Base-by-base conservation (phyloP, 1,140 invertebrate species). In the Propsilocerus akamusi region DNA sequence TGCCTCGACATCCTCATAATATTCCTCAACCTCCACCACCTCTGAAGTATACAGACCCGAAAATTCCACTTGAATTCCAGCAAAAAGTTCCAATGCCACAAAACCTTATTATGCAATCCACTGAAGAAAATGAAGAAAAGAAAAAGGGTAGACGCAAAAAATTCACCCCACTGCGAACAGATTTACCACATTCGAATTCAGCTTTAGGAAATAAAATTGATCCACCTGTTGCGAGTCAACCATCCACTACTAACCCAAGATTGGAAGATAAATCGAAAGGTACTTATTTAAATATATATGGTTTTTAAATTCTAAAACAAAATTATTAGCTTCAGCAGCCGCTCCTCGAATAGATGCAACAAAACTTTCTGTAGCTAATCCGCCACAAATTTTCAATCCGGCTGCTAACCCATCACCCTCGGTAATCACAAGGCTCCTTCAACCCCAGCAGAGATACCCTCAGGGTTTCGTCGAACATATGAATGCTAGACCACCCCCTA, bases 111-210 rank as follows among this genome's bases (percentile, higher is more conserved):
- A 48, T 64, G 24, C 58, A 59, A 48, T 57, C 57, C 8, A 49
- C 23, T 46, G 34, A 41, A 20, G 34, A 41, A 41, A 20, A 20
- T 41, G 34, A 41, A 41, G 34, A 41, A 10, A 41, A 41, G 17
- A 41, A 41, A 17, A 41, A 41, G 14, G 61, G 64, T 25, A 53
- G 64, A 7, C 54, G 62, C 28, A 64, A 64, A 57, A 64, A 65
- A 54, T 59, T 60, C 4, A 64, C 60, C 2, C 61, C 64, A 0
- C 47, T 61, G 37, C 52, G 58, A 14, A 41, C 34, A 20, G 34
- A 41, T 5, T 41, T 41, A 17, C 12, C 14, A 30, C 10, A 30
- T 30, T 30, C 28, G 10, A 26, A 25, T 30, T 10, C 25, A 32
- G 12, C 26, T 7, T 28, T 23, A 48, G 47, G 26, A 8, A n/a